These are phyloP conservation scores for Hydroisotoma schaefferi DNA, from an alignment of 2,888 invertebrate genomes.

Conservation along the genomic window DNA sequence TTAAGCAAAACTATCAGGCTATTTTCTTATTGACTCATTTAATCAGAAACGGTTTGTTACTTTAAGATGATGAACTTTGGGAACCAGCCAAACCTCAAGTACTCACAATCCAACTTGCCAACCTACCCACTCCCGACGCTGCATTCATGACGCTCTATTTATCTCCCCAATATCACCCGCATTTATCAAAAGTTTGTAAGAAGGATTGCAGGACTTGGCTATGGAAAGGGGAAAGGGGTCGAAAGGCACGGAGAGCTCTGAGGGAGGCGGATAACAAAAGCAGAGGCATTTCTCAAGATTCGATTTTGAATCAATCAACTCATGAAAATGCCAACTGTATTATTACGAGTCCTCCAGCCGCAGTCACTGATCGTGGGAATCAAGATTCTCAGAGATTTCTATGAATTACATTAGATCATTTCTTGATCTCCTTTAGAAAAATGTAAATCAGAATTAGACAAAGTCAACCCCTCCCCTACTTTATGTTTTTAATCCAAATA, in stretches of 20 bases:
- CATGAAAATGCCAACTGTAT: not conserved
- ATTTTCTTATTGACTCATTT: not conserved
- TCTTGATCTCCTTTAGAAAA: too few relatives aligned
- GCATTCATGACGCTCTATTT: conserved; percentile 16
- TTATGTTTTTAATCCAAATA: too few relatives aligned
- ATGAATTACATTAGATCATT: too few relatives aligned
- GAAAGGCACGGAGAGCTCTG: conserved; percentile 14
- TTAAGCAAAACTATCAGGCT: not conserved
- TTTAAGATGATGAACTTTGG: conserved; percentile 1
- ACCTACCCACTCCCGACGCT: conserved; percentile 31
- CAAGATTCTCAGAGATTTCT: too few relatives aligned
- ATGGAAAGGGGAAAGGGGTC: conserved; percentile 34
- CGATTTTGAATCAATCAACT: not conserved
- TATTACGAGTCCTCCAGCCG: too few relatives aligned
- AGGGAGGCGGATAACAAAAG: not conserved
- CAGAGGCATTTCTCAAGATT: not conserved
- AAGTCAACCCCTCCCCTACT: too few relatives aligned
- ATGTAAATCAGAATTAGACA: too few relatives aligned
- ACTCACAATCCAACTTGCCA: not conserved
- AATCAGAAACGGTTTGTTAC: not conserved
- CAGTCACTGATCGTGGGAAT: too few relatives aligned
- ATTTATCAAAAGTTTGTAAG: conserved; percentile 32
- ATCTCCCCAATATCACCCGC: conserved; percentile 21
- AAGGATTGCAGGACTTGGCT: conserved; percentile 44
- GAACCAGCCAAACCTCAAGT: not conserved